Evolutionary conservation across 2,113 vertebrate genomes (phyloP), one percentile per base, ranked within the genome.

Genomic region (Dolichallabes microphthalmus): DNA sequence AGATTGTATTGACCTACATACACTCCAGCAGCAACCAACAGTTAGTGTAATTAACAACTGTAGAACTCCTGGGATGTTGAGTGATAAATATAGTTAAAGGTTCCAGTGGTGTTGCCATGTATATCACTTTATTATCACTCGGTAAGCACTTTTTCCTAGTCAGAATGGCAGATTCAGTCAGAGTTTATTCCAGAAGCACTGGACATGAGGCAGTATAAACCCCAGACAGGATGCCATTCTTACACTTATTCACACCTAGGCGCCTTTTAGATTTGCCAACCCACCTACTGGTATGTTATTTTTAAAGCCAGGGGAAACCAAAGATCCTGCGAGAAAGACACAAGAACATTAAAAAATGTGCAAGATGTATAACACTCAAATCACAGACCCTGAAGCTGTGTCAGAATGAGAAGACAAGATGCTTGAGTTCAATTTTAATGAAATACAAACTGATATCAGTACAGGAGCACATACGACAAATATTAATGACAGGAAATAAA

Each of bases 401-500:
- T 85, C 27, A 69, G 88, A 91, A 89, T 80, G 88, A 60, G 79
- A 77, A 88, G 64, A 87, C 25, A 86, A 88, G 82, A 53, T 84
- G 82, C n/a, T 90, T 88, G 80, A 39, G 82, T 90, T 90, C 17
- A 60, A 78, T 53, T 95, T 95, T 94, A 94, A 93, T 94, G 89
- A 89, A 63, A 58, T 82, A 78, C 84, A 64, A 82, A 83, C 82
- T 89, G 81, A 86, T 82, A 88, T 88, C 64, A 81, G 87, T 91
- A 88, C 83, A 87, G 90, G 85, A 87, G 91, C 90, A 92, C 79
- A 82, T 90, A 90, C 86, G 39, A 79, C 73, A 22, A 90, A 90
- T 35, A 53, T 35, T 87, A 93, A 92, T 92, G 91, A 92, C 93
- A 94, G 91, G 89, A 93, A 93, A 87, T 90, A 89, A 93, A 92